Conservation (phyloP, 53 echinoderm and acorn worm species). For the Glandiceps talaboti region DNA sequence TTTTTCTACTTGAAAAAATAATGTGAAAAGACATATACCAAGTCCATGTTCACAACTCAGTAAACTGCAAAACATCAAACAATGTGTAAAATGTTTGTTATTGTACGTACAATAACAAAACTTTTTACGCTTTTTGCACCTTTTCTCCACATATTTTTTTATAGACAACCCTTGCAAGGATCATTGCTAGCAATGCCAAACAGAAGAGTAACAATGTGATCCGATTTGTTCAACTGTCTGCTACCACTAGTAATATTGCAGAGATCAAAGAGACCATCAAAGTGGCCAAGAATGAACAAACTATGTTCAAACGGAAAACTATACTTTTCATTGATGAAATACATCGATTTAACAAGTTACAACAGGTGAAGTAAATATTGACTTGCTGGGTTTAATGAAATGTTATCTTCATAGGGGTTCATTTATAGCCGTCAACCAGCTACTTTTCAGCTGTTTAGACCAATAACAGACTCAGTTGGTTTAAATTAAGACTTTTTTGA, state of each 20-base stretch:
- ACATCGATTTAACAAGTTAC: conserved; percentile 76
- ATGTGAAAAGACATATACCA: no score
- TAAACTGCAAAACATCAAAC: no score
- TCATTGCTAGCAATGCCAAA: conserved; percentile 65
- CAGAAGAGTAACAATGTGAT: conserved; percentile 17
- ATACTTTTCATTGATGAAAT: conserved; percentile 95
- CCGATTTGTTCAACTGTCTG: conserved; percentile 68
- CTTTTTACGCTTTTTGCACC: no score
- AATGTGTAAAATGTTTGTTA: no score
- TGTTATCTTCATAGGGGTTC: no score
- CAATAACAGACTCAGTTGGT: neutral
- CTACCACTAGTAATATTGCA: conserved; percentile 67
- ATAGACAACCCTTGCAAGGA: conserved; percentile 73
- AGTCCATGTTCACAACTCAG: no score
- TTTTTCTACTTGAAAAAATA: no score
- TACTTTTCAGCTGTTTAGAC: neutral
- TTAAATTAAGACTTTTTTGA: no score
- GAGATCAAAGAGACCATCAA: conserved; percentile 61
- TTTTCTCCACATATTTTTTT: no score
- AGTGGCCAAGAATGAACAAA: conserved; percentile 73
- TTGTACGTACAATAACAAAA: no score
- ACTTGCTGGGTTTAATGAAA: no score
- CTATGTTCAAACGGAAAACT: conserved; percentile 80
- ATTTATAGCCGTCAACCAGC: neutral
- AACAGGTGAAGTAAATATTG: conserved; percentile 79